These are phyloP conservation scores for Noctua pronuba DNA, from an alignment of 2,888 invertebrate genomes.

Conservation along the genomic window DNA sequence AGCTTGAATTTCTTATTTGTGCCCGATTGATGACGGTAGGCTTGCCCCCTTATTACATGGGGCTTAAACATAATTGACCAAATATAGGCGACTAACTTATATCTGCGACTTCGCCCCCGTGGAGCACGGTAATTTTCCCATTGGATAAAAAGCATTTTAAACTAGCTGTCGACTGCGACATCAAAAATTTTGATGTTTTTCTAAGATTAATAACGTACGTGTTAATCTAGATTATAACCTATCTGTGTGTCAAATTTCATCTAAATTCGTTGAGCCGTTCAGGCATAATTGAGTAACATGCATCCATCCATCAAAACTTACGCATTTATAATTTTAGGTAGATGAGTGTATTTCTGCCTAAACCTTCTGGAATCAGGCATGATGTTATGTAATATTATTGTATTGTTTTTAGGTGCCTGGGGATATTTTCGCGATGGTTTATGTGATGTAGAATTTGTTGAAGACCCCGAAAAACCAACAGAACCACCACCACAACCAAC, in stretches of 20 bases:
- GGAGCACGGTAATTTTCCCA: no score
- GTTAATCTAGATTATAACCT: background rate
- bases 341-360: background rate
- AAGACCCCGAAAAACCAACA: background rate
- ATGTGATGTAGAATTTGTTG: constrained; percentile 10
- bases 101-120: no score
- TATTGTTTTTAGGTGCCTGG: constrained; percentile 32
- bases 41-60: background rate
- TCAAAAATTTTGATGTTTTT: no score
- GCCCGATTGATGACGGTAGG: background rate
- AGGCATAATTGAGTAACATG: background rate
- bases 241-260: background rate
- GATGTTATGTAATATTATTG: background rate
- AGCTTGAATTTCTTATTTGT: background rate
- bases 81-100: background rate
- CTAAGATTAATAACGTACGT: no score
- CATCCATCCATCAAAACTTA: background rate
- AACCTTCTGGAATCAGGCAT: background rate
- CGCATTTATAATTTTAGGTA: background rate
- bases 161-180: no score
- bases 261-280: background rate
- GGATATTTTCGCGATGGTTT: constrained; percentile 38
- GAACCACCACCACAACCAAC: no score
- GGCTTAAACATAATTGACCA: background rate
- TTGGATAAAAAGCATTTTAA: no score